Evolutionary conservation across 2,888 invertebrate species (phyloP), one percentile per base, ranked within the genome.

Genomic region (Drosophila koepferae): DNA sequence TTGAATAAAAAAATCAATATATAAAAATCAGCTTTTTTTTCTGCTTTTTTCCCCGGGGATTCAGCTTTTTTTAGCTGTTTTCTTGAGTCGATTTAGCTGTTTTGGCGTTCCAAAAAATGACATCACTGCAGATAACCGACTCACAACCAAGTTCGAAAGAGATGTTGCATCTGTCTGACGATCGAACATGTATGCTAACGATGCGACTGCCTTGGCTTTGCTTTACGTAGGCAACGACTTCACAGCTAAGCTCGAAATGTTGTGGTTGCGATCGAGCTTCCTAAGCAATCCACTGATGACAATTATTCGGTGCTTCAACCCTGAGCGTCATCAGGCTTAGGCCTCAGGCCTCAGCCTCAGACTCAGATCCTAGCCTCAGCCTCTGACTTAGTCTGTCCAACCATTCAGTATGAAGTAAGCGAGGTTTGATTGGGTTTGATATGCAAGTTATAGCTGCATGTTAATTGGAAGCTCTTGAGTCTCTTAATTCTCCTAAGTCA

Each of bases 181-280:
- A 34, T 51, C 49, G 49, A 51, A 12, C 49, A 10, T 49, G 49
- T n/a, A 31, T 9, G 28, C 28, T 20, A 20, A 20, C 44, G 44
- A 2, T 16, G 16, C 28, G 28, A 28, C 23, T 14, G 46, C 1
- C 12, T 14, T 23, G 12, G 28, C 28, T 23, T 46, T 23, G 8
- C 7, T 9, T 28, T 8, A 16, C 28, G 3, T 16, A 23, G 14
- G 36, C 36, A 8, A 0, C 20, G 28, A 8, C 9, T 49, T 49
- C 43, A 34, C 18, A 56, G 14, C 18, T 48, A 18, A 16, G 59
- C 28, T 75, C 2, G 65, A 63, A 28, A 10, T 40, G 16, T 41
- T n/a, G 23, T 48, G n/a, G 65, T 64, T 75, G 59, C 38, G 28
- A n/a, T 49, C 48, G 10, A 49, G n/a, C 31, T 6, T 41, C 1